Base-by-base conservation (phyloP, 2,113 vertebrate species). In the Talpa occidentalis region DNA sequence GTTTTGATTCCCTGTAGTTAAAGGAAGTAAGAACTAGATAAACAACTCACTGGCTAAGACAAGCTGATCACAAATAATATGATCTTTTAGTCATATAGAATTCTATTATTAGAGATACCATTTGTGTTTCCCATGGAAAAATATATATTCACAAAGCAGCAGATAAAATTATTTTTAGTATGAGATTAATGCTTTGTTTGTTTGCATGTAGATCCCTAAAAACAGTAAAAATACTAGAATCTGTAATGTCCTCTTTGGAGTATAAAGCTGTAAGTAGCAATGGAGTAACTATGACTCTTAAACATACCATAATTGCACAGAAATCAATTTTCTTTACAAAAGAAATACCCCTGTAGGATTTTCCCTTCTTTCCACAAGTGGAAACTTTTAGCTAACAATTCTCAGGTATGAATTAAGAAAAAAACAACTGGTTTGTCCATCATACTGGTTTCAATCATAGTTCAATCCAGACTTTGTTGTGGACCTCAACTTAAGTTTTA, bases 291-390 rank as follows among this genome's bases (percentile, higher is more conserved):
- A 30, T 73, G 76, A 78, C 37, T 88, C 37, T 81, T 70, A 91
- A 72, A 82, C 54, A 3, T 59, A 84, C 1, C 80, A 7, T 69
- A 84, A 32, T 91, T 95, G 24, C 30, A 62, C 32, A 86, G 19
- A 74, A 95, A 88, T 72, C 30, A 44, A n/a, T 52, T 83, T 76
- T 82, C 5, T 76, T 92, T 70, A 90, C 21, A 44, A 88, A 78
- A 56, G 42, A 78, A 72, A 70, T 52, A 70, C 26, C 21, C 0
- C 1, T 7, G 22, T 22, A 10, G 11, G 44, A 32, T 73, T 66
- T 90, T 93, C 28, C 70, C 49, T 5, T 52, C 42, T 85, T 95
- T n/a, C 21, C 2, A 76, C 79, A 81, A 67, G 14, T 90, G 26
- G 6, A 37, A 77, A 19, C 62, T 14, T 70, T 0, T 24, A 82